These are phyloP conservation scores for Esox niger DNA, from an alignment of 2,113 vertebrate species.

Conservation along the genomic window DNA sequence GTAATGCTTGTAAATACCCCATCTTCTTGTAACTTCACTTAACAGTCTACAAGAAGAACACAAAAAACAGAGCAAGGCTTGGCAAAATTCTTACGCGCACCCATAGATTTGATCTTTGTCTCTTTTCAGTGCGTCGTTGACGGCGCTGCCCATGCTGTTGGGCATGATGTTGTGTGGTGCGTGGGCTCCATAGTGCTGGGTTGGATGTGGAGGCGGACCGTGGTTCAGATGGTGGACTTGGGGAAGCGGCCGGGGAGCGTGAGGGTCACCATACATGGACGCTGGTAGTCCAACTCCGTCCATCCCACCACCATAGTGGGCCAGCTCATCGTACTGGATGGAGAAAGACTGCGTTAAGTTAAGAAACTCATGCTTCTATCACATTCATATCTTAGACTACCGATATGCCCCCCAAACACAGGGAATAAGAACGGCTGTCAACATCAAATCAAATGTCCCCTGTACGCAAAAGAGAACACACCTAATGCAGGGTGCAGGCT, in stretches of 20 bases:
- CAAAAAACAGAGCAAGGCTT: background rate
- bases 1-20: too few relatives aligned
- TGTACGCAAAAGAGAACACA: background rate
- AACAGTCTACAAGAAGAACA: background rate
- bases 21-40: background rate
- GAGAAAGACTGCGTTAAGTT: slow-evolving; percentile 39
- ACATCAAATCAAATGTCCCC: background rate
- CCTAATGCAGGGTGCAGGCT: too few relatives aligned
- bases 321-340: slow-evolving; percentile 90
- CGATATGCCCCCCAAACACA: background rate
- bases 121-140: slow-evolving; percentile 90
- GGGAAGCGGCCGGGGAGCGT: slow-evolving; percentile 87
- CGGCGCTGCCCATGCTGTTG: slow-evolving; percentile 88
- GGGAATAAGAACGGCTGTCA: background rate
- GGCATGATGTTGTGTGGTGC: slow-evolving; percentile 91
- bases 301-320: slow-evolving; percentile 90
- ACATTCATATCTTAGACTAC: background rate
- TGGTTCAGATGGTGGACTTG: slow-evolving; percentile 95
- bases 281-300: slow-evolving; percentile 89
- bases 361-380: slow-evolving; percentile 5
- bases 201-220: slow-evolving; percentile 87
- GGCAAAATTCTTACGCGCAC: slow-evolving; percentile 61
- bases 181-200: slow-evolving; percentile 91
- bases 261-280: slow-evolving; percentile 94
- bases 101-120: slow-evolving; percentile 98